Evolutionary conservation across 1,140 invertebrate species (phyloP).

Genomic region (Apis dorsata): DNA sequence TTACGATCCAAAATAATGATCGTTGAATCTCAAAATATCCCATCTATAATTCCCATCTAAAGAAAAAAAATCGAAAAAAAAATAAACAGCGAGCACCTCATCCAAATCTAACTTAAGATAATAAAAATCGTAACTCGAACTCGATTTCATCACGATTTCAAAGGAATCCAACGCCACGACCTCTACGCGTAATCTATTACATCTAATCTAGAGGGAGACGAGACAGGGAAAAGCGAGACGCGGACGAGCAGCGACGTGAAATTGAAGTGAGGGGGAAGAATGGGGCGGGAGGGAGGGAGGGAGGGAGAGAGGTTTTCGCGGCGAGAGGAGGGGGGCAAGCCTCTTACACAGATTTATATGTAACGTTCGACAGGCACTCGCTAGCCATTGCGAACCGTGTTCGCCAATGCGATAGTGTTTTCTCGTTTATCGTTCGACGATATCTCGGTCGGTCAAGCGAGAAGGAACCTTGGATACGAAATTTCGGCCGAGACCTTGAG

Average conservation of each 20-base stretch:
- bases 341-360: constrained; percentile 57
- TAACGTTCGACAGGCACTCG: constrained; percentile 38
- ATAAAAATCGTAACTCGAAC: too few relatives aligned
- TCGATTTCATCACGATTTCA: too few relatives aligned
- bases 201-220: not conserved
- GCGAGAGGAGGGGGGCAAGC: constrained; percentile 21
- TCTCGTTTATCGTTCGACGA: not conserved
- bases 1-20: too few relatives aligned
- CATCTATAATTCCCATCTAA: too few relatives aligned
- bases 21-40: too few relatives aligned
- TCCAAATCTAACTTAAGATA: too few relatives aligned
- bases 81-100: too few relatives aligned
- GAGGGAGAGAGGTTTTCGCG: constrained; percentile 35
- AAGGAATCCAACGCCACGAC: too few relatives aligned
- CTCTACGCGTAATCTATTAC: not conserved
- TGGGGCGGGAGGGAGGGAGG: not conserved
- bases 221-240: not conserved
- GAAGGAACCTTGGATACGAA: not conserved
- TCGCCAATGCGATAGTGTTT: constrained; percentile 1
- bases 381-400: constrained; percentile 41
- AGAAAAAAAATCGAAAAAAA: too few relatives aligned
- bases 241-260: not conserved
- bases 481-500: constrained; percentile 1
- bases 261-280: not conserved
- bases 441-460: not conserved